Evolutionary conservation across 2,888 invertebrate species (phyloP).

Genomic region (Macaria notata): DNA sequence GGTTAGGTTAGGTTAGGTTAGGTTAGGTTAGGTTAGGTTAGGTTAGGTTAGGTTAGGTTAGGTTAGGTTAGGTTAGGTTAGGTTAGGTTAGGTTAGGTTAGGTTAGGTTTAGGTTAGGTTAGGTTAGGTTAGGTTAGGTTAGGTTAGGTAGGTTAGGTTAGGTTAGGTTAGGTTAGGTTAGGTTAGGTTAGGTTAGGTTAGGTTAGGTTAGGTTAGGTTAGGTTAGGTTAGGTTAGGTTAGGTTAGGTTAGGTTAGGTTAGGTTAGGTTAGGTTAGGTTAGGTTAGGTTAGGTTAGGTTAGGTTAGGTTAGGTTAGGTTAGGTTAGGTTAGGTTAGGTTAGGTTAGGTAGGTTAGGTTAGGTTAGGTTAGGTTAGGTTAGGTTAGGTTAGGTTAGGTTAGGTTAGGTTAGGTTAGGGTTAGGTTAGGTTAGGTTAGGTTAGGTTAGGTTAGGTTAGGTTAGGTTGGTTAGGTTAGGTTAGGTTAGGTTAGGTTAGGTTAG

Average conservation of each 20-base stretch:
- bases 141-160: conserved; percentile 3
- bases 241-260: conserved; percentile 4
- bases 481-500: conserved; percentile 5
- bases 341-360: not conserved
- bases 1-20: conserved; percentile 7
- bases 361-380: not conserved
- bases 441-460: not conserved
- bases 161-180: conserved; percentile 4
- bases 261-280: conserved; percentile 6
- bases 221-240: conserved; percentile 3
- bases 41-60: conserved; percentile 7
- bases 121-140: conserved; percentile 7
- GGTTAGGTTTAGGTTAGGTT: conserved; percentile 7
- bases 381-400: not conserved
- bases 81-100: conserved; percentile 7
- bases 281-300: conserved; percentile 4
- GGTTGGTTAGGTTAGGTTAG: conserved; percentile 4
- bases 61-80: conserved; percentile 7
- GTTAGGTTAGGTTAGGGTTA: not conserved
- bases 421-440: not conserved
- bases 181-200: conserved; percentile 7
- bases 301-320: not conserved
- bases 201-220: conserved; percentile 4
- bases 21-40: conserved; percentile 7
- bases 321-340: not conserved